phyloP scores from a whole-genome alignment of 1,140 invertebrate genomes.

The Aphelenchoides besseyi region DNA sequence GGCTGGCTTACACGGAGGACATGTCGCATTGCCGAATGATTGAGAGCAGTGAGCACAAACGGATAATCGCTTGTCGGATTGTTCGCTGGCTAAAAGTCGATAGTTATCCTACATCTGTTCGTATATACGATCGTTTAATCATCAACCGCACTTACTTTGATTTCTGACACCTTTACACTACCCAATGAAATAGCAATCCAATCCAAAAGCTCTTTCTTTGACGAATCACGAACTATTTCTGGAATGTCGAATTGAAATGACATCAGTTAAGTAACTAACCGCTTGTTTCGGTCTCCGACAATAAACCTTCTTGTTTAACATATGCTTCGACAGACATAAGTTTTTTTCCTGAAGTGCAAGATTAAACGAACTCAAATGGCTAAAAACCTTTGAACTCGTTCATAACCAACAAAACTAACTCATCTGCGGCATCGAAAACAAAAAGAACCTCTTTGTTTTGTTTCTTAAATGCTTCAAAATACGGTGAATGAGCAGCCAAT shows the following conservation, averaged over 20 bases:
- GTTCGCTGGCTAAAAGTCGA: conserved; percentile 78
- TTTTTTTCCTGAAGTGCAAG: too few relatives aligned
- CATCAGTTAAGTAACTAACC: conserved; percentile 39
- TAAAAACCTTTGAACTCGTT: conserved; percentile 78
- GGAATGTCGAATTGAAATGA: conserved; percentile 17
- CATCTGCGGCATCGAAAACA: conserved; percentile 91
- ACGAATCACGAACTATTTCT: conserved; percentile 67
- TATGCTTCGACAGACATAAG: conserved; percentile 90
- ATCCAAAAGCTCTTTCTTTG: conserved; percentile 74
- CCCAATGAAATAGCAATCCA: conserved; percentile 76
- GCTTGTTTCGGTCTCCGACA: conserved; percentile 68
- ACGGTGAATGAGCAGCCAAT: conserved; percentile 85
- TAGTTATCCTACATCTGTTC: too few relatives aligned
- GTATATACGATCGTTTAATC: too few relatives aligned
- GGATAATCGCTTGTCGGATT: conserved; percentile 84
- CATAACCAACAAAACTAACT: conserved; percentile 85
- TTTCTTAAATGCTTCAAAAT: conserved; percentile 78
- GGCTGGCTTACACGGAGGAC: conserved; percentile 76
- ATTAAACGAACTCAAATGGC: too few relatives aligned
- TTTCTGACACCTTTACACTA: conserved; percentile 74
- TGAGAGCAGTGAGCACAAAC: conserved; percentile 74
- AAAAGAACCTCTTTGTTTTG: conserved; percentile 85
- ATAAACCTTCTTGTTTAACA: conserved; percentile 71
- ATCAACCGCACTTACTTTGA: too few relatives aligned
- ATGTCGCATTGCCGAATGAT: conserved; percentile 75